phyloP scores from a whole-genome alignment of 1,140 invertebrate genomes.

The Panagrolaimus sp. region DNA sequence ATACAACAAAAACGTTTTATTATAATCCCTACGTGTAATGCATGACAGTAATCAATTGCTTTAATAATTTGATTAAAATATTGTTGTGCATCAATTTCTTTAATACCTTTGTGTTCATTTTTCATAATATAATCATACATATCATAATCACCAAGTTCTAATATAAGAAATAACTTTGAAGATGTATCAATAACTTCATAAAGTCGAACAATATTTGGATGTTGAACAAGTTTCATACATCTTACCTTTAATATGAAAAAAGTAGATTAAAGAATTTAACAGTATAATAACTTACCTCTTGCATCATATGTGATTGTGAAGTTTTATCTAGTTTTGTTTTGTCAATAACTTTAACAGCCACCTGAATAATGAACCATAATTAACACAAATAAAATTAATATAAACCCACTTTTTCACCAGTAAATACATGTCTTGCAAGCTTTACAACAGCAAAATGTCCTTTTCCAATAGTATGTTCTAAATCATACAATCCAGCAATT shows the following conservation, averaged over 20 bases:
- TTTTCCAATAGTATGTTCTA: conserved; percentile 57
- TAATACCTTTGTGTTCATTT: conserved; percentile 71
- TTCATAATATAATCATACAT: conserved; percentile 92
- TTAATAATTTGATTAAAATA: conserved; percentile 83
- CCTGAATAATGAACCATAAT: conserved; percentile 49
- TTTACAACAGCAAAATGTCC: conserved; percentile 93
- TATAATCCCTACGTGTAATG: conserved; percentile 79
- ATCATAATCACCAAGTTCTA: conserved; percentile 97
- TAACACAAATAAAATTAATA: conserved; percentile 17
- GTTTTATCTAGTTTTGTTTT: conserved; percentile 93
- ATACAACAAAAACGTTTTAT: conserved; percentile 39
- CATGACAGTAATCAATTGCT: conserved; percentile 95
- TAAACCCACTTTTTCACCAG: conserved; percentile 83
- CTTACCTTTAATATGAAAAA: conserved; percentile 66
- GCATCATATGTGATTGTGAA: conserved; percentile 90
- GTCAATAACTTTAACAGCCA: conserved; percentile 78
- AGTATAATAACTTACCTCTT: conserved; percentile 64
- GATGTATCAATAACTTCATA: conserved; percentile 98
- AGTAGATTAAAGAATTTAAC: not conserved
- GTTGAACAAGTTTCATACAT: conserved; percentile 98
- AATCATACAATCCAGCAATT: conserved; percentile 54
- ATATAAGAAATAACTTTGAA: conserved; percentile 69
- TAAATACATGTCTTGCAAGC: conserved; percentile 94
- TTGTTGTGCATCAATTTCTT: conserved; percentile 72
- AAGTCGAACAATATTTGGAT: conserved; percentile 90